Percentiles rank a stretch among this genome's conserved stretches.
These are phyloP conservation scores for Ramphastos sulfuratus DNA, from an alignment of 2,113 vertebrate genomes.

Conservation along the genomic window DNA sequence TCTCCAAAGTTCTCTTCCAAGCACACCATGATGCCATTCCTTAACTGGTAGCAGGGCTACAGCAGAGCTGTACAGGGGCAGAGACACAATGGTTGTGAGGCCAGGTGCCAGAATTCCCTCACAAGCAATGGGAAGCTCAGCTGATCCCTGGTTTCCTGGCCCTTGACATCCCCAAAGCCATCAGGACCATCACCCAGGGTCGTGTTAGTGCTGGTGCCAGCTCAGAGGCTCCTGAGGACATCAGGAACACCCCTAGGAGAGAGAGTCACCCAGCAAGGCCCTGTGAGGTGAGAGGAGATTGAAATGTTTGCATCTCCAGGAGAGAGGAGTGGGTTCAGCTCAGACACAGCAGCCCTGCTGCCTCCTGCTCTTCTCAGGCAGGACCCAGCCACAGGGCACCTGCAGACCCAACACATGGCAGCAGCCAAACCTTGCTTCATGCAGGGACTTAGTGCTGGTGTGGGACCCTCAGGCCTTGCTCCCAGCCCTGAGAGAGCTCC, in stretches of 20 bases:
- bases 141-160: background rate
- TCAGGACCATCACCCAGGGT: background rate
- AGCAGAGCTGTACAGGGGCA: too few relatives aligned
- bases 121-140: background rate
- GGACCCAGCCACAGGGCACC: background rate
- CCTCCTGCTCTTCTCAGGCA: background rate
- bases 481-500: background rate
- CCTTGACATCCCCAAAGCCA: background rate
- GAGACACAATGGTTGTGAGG: background rate
- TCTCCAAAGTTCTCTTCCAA: background rate
- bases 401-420: background rate
- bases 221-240: fast-evolving
- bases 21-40: background rate
- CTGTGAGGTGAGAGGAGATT: background rate
- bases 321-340: background rate
- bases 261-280: fast-evolving
- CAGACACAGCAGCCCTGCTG: background rate
- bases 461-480: background rate
- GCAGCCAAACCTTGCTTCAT: background rate
- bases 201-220: background rate
- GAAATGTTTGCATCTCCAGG: background rate
- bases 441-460: background rate
- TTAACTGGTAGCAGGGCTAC: background rate
- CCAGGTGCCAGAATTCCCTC: background rate
- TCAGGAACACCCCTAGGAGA: background rate